These are phyloP conservation scores for Callospermophilus lateralis DNA, from an alignment of 2,113 vertebrate species.

Conservation along the genomic window DNA sequence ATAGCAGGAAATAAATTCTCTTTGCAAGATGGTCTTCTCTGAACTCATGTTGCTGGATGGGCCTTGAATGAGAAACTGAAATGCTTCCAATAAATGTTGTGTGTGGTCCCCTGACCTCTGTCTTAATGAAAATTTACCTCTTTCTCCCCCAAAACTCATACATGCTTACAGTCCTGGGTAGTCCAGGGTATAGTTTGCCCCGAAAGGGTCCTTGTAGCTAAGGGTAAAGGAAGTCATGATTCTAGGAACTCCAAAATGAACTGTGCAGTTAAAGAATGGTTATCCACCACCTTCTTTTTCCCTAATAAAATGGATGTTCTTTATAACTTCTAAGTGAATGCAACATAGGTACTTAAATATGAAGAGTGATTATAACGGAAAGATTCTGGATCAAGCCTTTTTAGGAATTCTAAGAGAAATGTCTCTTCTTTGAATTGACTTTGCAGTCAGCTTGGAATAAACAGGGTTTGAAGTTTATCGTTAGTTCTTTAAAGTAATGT, in stretches of 20 bases:
- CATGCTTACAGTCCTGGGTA: background rate
- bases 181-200: background rate
- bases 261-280: background rate
- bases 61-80: background rate
- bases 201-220: background rate
- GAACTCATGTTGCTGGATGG: background rate
- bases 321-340: background rate
- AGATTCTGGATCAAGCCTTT: background rate
- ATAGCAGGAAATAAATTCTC: background rate
- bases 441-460: background rate
- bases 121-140: background rate
- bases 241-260: background rate
- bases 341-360: background rate
- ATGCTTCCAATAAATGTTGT: background rate
- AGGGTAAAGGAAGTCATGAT: background rate
- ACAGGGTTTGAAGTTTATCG: background rate
- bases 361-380: background rate
- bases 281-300: background rate
- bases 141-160: too few relatives aligned
- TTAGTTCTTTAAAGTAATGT: background rate
- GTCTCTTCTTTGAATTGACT: background rate
- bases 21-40: background rate
- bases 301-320: background rate
- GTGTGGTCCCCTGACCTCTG: fast-evolving
- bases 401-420: background rate